A percentile compares a stretch with the other conserved stretches of the same genome.
phyloP scores from a whole-genome alignment of 2,113 vertebrate genomes.

The Dicaeum eximium region DNA sequence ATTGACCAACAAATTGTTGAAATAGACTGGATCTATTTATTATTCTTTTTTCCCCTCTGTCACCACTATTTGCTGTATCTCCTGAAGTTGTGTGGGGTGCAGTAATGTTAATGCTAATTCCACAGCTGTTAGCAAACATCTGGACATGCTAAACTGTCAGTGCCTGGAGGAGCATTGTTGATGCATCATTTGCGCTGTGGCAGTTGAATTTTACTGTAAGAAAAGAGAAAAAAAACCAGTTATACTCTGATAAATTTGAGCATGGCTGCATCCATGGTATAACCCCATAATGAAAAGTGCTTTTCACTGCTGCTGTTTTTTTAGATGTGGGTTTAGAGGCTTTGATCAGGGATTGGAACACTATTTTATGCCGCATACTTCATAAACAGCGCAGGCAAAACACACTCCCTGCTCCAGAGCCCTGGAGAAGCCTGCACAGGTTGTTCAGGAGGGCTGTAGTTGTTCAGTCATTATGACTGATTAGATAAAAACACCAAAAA shows the following conservation, averaged over 20 bases:
- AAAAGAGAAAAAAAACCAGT: accelerated
- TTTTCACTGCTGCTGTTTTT: not conserved
- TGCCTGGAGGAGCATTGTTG: not conserved
- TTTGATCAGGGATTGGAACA: not conserved
- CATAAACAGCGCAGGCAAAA: not conserved
- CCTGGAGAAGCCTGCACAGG: not conserved
- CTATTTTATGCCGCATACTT: not conserved
- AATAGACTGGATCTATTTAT: not conserved
- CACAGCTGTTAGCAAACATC: not conserved
- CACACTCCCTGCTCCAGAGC: not conserved
- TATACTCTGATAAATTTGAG: not conserved
- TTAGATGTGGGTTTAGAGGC: not conserved
- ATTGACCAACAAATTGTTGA: not conserved
- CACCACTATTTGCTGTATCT: not conserved
- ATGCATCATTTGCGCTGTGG: not conserved
- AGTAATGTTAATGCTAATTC: not conserved
- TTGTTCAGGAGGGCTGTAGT: not conserved
- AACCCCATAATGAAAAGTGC: not conserved
- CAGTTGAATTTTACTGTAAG: not conserved
- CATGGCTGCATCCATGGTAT: not conserved
- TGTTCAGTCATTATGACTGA: not conserved
- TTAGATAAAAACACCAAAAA: not conserved
- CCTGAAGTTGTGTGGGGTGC: not conserved
- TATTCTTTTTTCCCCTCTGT: not conserved
- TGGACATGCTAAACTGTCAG: not conserved